Conservation (phyloP, 2,888 invertebrate genomes). For the Lepidocyrtinus sp. region DNA sequence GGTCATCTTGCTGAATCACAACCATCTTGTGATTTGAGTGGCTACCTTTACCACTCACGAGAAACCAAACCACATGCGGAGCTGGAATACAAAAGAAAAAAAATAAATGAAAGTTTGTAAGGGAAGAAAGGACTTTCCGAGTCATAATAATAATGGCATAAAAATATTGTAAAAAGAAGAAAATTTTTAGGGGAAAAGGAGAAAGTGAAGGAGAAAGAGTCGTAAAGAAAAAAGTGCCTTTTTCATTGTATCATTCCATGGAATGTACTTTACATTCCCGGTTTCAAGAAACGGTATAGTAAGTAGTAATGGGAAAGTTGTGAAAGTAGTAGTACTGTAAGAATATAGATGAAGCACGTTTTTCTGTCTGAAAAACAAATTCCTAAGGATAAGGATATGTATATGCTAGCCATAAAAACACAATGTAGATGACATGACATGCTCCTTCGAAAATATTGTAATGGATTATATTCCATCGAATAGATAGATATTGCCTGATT, state of each 20-base stretch:
- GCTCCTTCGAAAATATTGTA: slow-evolving; percentile 7
- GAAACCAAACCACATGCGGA: slow-evolving; percentile 60
- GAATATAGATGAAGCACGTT: no score
- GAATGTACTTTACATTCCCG: no score
- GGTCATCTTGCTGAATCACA: slow-evolving; percentile 74
- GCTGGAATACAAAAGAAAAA: slow-evolving; percentile 31
- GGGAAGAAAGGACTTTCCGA: not conserved
- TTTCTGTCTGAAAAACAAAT: not conserved
- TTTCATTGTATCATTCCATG: not conserved
- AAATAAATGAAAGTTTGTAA: not conserved
- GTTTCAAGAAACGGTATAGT: no score
- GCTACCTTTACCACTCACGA: slow-evolving; percentile 54
- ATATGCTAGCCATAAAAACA: slow-evolving; percentile 1
- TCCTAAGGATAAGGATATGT: not conserved
- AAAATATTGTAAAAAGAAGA: slow-evolving; percentile 12
- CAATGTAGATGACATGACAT: slow-evolving; percentile 1
- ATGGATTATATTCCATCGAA: slow-evolving; percentile 3
- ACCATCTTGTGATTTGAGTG: slow-evolving; percentile 60
- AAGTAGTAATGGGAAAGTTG: no score
- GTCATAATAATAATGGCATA: not conserved
- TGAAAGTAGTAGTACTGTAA: no score
- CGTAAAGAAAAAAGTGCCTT: slow-evolving; percentile 33
- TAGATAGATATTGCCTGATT: slow-evolving; percentile 32
- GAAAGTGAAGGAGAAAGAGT: slow-evolving; percentile 25
- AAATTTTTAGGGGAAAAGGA: not conserved